Conservation (phyloP, 2,113 vertebrate species). For the Rostratula benghalensis region DNA sequence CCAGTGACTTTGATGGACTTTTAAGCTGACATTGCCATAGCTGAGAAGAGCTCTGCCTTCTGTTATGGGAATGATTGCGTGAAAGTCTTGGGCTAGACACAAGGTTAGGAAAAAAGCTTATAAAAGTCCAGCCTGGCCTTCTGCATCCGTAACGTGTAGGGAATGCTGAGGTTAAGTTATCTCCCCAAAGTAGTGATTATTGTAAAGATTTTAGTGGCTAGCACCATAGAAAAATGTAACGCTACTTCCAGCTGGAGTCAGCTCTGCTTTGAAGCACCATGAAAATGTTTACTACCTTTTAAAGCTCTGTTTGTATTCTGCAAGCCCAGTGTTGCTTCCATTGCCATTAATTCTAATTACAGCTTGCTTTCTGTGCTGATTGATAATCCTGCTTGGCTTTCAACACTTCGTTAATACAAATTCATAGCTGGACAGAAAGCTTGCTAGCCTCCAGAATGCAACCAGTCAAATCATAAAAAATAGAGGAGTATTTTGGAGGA, state of each 20-base stretch:
- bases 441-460: background rate
- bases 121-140: background rate
- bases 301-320: background rate
- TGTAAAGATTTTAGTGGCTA: background rate
- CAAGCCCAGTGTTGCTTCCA: background rate
- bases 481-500: background rate
- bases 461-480: background rate
- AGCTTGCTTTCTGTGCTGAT: background rate
- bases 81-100: background rate
- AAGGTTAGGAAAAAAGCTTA: background rate
- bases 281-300: background rate
- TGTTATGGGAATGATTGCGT: fast-evolving
- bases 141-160: fast-evolving
- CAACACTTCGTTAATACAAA: background rate
- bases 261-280: background rate
- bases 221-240: background rate
- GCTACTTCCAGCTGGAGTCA: background rate
- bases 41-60: background rate
- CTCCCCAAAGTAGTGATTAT: background rate
- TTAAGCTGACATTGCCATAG: background rate
- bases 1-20: background rate
- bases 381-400: constrained; percentile 3
- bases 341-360: background rate
- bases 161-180: background rate
- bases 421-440: background rate